Base-by-base conservation (phyloP, 2,797 vertebrate genomes). In the Pangasius djambal region DNA sequence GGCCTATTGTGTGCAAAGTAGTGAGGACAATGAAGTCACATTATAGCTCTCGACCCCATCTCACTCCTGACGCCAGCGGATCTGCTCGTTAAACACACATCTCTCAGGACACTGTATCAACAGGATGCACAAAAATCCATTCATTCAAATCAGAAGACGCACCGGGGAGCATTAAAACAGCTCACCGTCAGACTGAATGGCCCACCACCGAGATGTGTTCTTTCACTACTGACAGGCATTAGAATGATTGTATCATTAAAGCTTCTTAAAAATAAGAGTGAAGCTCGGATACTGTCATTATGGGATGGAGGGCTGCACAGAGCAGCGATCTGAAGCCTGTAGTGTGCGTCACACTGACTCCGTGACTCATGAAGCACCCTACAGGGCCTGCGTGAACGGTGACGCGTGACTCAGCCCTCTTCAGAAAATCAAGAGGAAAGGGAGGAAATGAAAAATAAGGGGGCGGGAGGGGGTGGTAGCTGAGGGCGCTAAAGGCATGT, bases 51-150 rank as follows among this genome's bases (percentile, higher is more conserved):
- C 18, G 63, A 85, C 65, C 48, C 31, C 67, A 18, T 25, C 67
- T 34, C 18, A 70, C n/a, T 84, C 61, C 82, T 84, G 22, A 84
- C 40, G 28, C 37, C 4, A 61, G 78, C 13, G 92, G 93, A 92
- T 92, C 92, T 90, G 89, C 95, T 96, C 96, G 96, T 96, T 96
- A 96, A 95, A 95, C 37, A 91, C 88, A 83, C 67, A 85, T 92
- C 93, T 96, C 95, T 95, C 94, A 95, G 94, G 93, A 95, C 95
- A 91, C 96, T 95, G 95, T 95, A 96, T 96, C 95, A 96, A 86
- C 52, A 16, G 48, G 72, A 83, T 77, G 72, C 55, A 48, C 6
- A 52, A 28, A 91, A 92, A 94, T 94, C 90, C 89, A 92, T 70
- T 48, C 79, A 92, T 90, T 92, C 87, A 89, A 85, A 92, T 92